phyloP scores from a whole-genome alignment of 2,113 vertebrate genomes.

The Coturnix japonica region DNA sequence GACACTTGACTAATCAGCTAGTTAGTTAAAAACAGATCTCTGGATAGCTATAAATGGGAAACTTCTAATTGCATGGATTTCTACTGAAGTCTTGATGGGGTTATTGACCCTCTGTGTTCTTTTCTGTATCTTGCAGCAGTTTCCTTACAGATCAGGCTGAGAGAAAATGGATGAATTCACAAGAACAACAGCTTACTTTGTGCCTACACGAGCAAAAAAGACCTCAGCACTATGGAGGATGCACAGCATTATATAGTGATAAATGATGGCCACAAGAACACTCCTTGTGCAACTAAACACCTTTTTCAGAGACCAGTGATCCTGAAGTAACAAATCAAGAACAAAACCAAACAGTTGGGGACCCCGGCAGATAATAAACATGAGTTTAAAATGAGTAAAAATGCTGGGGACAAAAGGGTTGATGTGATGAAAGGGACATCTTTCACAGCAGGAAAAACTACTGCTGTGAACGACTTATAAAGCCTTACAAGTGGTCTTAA shows the following conservation, averaged over 20 bases:
- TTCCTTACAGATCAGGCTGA: background rate
- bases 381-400: too few relatives aligned
- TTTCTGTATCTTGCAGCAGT: background rate
- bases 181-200: conserved; percentile 16
- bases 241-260: background rate
- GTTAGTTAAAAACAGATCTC: background rate
- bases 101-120: background rate
- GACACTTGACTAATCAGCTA: background rate
- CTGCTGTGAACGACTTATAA: background rate
- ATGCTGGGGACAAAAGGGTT: background rate
- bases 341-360: background rate
- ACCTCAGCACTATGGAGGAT: background rate
- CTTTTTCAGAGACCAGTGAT: background rate
- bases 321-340: background rate
- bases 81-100: background rate
- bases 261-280: background rate
- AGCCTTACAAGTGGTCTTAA: background rate
- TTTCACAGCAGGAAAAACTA: background rate
- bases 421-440: background rate
- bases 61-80: background rate
- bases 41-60: background rate
- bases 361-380: background rate
- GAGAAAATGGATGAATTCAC: background rate
- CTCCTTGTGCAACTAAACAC: background rate
- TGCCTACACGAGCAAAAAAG: background rate